Base-by-base conservation (phyloP, 1,140 invertebrate species). In the Eciton burchellii region DNA sequence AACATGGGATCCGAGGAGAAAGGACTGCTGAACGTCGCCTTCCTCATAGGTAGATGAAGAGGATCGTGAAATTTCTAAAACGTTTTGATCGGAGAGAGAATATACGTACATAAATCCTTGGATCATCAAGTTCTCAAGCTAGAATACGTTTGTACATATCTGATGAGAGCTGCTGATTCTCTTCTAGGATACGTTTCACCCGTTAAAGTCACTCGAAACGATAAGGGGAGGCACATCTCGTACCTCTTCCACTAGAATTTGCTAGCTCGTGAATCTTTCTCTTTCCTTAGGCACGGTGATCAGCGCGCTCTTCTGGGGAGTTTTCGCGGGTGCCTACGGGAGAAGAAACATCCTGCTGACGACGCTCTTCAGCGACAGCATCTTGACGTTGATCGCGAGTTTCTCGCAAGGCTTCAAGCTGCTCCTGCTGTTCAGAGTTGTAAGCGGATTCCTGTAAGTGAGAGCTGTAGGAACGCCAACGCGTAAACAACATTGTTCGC, bases 301-400 rank as follows among this genome's bases (percentile, higher is more conserved):
- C 3, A 95, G 95, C 76, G 94, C 95, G 2, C 93, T 95, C 81
- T 92, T 96, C 71, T 96, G 96, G 96, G 96, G 96, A 9, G 94
- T 95, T 3, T 92, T 96, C 8, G 95, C 95, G 0, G 96, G 97
- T 88, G 94, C 95, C 0, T 94, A 95, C n/a, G 96, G 96, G 0
- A 93, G 96, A 45, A 93, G 94, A 70, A 94, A 94, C 12, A 94
- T 96, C 19, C 91, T 97, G 16, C 91, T 96, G 26, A 89, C 94
- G n/a, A 96, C 96, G 0, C 91, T 97, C 35, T 89, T 96, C 0
- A 85, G 95, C 1, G 96, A 97, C 87, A 95, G 95, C 8, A 60
- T 95, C 0, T 92, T 95, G 11, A 93, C 93, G 11, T 81, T 95
- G 0, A 74, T 90, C 1, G 94, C 94, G 5, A 95, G 94, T 66